A percentile compares a stretch with the other conserved stretches of the same genome.
Evolutionary conservation across 2,888 invertebrate species (phyloP).

Genomic region (Graphium colonna): DNA sequence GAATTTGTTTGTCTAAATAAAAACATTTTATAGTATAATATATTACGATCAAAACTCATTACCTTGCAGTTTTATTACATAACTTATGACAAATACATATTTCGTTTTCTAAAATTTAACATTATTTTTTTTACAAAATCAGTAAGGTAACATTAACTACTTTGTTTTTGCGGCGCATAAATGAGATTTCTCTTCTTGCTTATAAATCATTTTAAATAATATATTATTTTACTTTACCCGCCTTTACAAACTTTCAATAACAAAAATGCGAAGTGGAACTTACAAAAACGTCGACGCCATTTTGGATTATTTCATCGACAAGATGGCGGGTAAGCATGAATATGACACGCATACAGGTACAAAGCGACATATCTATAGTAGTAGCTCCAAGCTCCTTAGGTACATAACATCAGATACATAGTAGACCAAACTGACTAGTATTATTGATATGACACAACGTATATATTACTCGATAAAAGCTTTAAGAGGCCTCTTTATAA

Average conservation of each 20-base stretch:
- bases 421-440: not conserved
- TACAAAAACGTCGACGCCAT: too few species aligned
- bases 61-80: too few species aligned
- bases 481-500: too few species aligned
- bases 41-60: not conserved
- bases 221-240: too few species aligned
- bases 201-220: not conserved
- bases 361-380: not conserved
- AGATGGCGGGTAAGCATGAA: not conserved
- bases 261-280: not conserved
- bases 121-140: too few species aligned
- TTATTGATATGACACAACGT: slow-evolving; percentile 9
- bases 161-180: too few species aligned
- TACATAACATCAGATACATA: not conserved
- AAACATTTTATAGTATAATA: not conserved
- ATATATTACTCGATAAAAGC: not conserved
- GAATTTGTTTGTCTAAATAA: not conserved
- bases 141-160: too few species aligned
- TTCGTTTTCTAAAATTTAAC: too few species aligned
- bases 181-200: too few species aligned
- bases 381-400: not conserved
- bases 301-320: too few species aligned
- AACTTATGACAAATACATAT: too few species aligned
- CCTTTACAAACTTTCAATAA: not conserved
- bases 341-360: not conserved